A percentile compares a stretch with the other conserved stretches of the same genome.
Conservation (phyloP, 2,113 vertebrate genomes). For the Garra rufa region DNA sequence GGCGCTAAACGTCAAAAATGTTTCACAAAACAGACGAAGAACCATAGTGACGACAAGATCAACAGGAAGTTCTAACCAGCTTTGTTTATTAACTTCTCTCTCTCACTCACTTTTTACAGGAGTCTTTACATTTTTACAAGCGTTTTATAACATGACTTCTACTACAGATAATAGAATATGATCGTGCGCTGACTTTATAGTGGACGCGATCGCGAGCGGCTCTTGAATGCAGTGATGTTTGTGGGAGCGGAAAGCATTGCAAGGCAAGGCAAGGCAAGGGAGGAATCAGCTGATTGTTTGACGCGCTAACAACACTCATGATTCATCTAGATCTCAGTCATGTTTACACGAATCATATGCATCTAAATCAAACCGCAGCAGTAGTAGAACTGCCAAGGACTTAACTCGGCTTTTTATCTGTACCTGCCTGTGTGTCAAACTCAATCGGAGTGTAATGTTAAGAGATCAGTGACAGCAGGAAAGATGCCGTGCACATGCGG, state of each 20-base stretch:
- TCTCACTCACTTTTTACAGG: neutral
- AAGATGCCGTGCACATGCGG: constrained; percentile 93
- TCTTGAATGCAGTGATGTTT: neutral
- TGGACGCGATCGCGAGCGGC: too few relatives aligned
- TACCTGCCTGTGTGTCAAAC: neutral
- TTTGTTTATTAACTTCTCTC: constrained; percentile 19
- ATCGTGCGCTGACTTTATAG: neutral
- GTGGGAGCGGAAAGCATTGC: neutral
- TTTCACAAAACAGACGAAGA: neutral
- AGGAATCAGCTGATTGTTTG: constrained; percentile 51
- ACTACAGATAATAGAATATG: neutral
- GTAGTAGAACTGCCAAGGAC: neutral
- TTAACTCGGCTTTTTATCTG: neutral
- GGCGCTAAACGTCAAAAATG: neutral
- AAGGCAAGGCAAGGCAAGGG: too few relatives aligned
- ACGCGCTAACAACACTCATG: neutral
- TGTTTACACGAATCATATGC: neutral
- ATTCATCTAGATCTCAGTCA: neutral
- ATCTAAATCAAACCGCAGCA: neutral
- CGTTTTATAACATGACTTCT: neutral
- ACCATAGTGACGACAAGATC: neutral
- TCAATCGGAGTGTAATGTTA: neutral
- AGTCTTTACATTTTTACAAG: neutral
- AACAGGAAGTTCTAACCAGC: constrained; percentile 48
- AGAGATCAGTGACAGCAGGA: constrained; percentile 16